These are phyloP conservation scores for Phycodurus eques DNA, from an alignment of 2,113 vertebrate species.

Conservation along the genomic window DNA sequence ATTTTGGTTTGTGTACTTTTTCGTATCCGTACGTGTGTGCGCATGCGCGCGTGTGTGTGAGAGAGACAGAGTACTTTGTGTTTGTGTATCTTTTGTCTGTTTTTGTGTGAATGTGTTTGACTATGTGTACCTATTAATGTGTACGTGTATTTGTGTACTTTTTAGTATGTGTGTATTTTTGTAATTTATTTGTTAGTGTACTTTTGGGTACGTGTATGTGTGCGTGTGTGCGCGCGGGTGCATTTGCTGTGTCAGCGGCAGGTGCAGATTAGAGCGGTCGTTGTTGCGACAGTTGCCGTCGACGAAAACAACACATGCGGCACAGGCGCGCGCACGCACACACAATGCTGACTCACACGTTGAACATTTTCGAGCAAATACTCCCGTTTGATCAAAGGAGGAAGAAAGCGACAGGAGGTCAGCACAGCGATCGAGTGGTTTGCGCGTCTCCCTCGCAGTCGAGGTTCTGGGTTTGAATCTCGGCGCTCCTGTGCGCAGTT, in stretches of 20 bases:
- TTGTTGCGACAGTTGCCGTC: conserved; percentile 59
- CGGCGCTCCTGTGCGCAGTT: too few species aligned
- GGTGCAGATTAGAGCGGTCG: conserved; percentile 66
- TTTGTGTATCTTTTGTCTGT: too few species aligned
- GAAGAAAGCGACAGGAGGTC: too few species aligned
- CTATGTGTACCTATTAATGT: background rate
- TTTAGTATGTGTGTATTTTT: conserved; percentile 10
- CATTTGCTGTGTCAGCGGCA: conserved; percentile 71
- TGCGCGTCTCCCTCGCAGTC: too few species aligned
- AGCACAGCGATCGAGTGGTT: too few species aligned
- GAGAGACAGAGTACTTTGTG: too few species aligned
- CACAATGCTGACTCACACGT: background rate
- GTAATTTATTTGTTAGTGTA: conserved; percentile 7
- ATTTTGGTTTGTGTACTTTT: too few species aligned
- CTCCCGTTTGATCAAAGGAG: too few species aligned
- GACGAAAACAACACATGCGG: conserved; percentile 43
- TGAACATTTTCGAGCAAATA: too few species aligned
- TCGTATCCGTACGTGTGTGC: too few species aligned
- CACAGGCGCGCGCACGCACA: conserved; percentile 43
- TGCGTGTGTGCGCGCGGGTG: conserved; percentile 28
- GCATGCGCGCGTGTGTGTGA: too few species aligned
- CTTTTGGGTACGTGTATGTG: conserved; percentile 36
- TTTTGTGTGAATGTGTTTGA: background rate
- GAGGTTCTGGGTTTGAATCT: too few species aligned
- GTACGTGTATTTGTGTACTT: background rate